Percentiles rank a stretch among this genome's conserved stretches.
Conservation (phyloP, 2,113 vertebrate species). For the Sula dactylatra region DNA sequence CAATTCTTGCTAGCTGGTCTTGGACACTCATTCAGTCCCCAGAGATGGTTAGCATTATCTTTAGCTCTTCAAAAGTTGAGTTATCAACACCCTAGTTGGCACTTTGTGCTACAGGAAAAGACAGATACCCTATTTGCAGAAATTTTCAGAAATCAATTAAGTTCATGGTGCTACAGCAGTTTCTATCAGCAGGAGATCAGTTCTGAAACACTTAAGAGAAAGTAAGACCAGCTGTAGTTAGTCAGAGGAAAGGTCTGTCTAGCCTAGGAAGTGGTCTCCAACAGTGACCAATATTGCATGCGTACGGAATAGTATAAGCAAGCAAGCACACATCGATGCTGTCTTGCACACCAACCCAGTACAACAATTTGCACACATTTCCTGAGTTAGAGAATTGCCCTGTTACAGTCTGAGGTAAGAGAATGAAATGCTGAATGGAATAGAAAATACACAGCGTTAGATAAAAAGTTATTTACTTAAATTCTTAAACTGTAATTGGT, state of each 20-base stretch:
- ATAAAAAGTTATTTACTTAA: neutral
- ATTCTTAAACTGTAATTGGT: neutral
- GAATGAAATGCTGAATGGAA: neutral
- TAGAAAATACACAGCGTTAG: neutral
- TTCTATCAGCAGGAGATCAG: neutral
- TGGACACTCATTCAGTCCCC: neutral
- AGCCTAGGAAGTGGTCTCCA: neutral
- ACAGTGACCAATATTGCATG: neutral
- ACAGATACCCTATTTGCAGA: neutral
- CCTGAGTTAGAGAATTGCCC: neutral
- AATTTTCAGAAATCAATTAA: neutral
- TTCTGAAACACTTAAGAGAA: neutral
- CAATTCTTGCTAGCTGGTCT: neutral
- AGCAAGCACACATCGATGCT: neutral
- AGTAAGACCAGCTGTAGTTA: neutral
- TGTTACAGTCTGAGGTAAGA: neutral
- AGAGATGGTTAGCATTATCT: neutral
- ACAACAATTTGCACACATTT: neutral
- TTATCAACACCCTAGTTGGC: neutral
- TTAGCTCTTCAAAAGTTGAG: neutral
- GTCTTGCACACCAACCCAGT: neutral
- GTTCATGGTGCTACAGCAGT: neutral
- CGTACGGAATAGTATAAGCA: neutral
- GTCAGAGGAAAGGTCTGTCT: neutral
- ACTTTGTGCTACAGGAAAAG: neutral